Conservation (phyloP, 1,140 invertebrate species). For the Diploscapter pachys region DNA sequence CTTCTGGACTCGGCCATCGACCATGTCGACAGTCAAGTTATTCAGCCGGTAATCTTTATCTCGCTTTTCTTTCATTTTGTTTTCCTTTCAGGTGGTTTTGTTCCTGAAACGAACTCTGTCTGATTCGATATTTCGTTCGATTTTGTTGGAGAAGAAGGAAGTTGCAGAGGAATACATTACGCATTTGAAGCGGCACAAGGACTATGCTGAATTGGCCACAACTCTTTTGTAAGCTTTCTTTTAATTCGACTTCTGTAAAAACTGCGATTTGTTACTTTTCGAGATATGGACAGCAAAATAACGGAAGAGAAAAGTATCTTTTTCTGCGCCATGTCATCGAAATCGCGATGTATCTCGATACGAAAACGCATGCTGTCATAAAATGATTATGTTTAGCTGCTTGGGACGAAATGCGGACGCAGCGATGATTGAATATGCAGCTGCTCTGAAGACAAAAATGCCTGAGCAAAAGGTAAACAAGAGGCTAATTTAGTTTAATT, state of each 20-base stretch:
- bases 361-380: no score
- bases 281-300: neutral
- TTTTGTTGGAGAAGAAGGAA: conserved; percentile 17
- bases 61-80: neutral
- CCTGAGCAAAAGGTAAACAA: neutral
- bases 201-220: conserved; percentile 19
- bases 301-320: no score
- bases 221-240: conserved; percentile 16
- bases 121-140: conserved; percentile 20
- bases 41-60: conserved; percentile 16
- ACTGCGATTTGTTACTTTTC: neutral
- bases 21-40: conserved; percentile 12
- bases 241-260: neutral
- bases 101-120: conserved; percentile 25
- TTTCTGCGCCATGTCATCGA: no score
- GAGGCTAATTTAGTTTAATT: neutral
- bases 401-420: conserved; percentile 12
- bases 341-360: no score
- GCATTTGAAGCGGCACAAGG: conserved; percentile 11
- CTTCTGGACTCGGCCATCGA: conserved; percentile 25
- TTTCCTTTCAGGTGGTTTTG: conserved; percentile 17
- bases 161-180: conserved; percentile 20
- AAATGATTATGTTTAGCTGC: neutral
- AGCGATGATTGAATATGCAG: conserved; percentile 9
- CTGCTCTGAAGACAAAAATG: neutral